Evolutionary conservation across 2,888 invertebrate species (phyloP).

Genomic region (Operophtera brumata): DNA sequence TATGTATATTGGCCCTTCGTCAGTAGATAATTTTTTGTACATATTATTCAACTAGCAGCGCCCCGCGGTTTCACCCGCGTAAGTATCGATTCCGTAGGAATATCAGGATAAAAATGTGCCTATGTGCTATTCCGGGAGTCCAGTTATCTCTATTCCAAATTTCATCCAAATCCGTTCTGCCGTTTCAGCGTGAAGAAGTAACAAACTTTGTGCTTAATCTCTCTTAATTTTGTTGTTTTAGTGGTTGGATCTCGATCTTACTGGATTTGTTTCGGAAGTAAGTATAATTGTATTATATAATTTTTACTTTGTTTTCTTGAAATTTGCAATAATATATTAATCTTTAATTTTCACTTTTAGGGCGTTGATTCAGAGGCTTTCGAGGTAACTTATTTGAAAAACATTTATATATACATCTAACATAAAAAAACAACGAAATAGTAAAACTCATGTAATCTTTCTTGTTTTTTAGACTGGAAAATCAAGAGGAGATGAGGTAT

Average conservation of each 20-base stretch:
- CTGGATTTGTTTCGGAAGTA: slow-evolving; percentile 68
- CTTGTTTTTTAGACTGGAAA: slow-evolving; percentile 56
- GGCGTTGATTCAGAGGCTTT: slow-evolving; percentile 68
- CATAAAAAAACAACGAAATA: not conserved
- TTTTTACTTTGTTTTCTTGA: not conserved
- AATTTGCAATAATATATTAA: not conserved
- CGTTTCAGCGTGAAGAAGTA: too few relatives aligned
- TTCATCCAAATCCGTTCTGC: too few relatives aligned
- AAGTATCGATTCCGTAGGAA: too few relatives aligned
- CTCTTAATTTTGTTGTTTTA: slow-evolving; percentile 43
- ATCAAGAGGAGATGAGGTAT: slow-evolving; percentile 62
- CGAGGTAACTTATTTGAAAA: slow-evolving; percentile 47
- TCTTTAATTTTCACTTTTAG: slow-evolving; percentile 46
- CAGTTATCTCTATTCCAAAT: too few relatives aligned
- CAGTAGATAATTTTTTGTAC: too few relatives aligned
- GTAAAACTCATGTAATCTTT: slow-evolving; percentile 2
- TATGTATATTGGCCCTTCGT: too few relatives aligned
- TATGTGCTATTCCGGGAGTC: too few relatives aligned
- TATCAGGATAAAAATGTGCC: too few relatives aligned
- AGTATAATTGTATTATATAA: slow-evolving; percentile 15
- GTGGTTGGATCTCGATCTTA: slow-evolving; percentile 68
- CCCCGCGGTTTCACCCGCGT: too few relatives aligned
- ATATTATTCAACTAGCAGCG: too few relatives aligned
- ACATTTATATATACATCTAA: not conserved
- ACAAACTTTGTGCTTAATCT: too few relatives aligned